Evolutionary conservation across 2,113 vertebrate species (phyloP), one percentile per base, ranked within the genome.

Genomic region (Lates calcarifer): DNA sequence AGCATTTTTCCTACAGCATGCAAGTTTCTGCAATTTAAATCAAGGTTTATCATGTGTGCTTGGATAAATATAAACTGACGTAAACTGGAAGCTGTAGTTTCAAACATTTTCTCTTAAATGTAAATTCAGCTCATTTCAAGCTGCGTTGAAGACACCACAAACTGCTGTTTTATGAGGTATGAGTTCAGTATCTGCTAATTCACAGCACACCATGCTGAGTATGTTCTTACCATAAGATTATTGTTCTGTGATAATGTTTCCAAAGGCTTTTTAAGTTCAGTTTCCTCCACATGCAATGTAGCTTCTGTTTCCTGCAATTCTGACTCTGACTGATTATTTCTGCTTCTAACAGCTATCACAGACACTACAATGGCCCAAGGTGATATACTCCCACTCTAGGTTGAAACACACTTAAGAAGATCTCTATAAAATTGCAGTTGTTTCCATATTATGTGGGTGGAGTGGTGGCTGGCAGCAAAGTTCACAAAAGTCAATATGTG

Each of bases 71-170:
- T 13, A 39, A 81, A 41, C 33, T 5, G 11, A n/a, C 3, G 13
- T 55, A 18, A 60, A 64, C 22, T 35, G 37, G 43, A 58, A 45
- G 35, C 56, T 31, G 6, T 20, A 31, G 9, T 56, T 28, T 37
- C 49, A 64, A 55, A 57, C 12, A 17, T 37, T 77, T 56, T 67
- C 43, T 87, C 51, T 76, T 29, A 58, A 51, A 66, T 81, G 53
- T 65, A 51, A 77, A 71, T 70, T 28, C 7, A 22, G 49, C 17
- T 56, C 12, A 5, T 8, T 62, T 41, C 29, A n/a, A 33, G 79
- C 0, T 70, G 71, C 11, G 1, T 26, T 41, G 26, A 51, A 43
- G 24, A 57, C 15, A 8, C 49, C n/a, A 20, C 35, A 47, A 49
- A 15, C 35, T 56, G 58, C 49, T 61, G 69, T 45, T 64, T 20